Evolutionary conservation across 1,140 invertebrate genomes (phyloP), one percentile per base, ranked within the genome.

Genomic region (Psix sp.): DNA sequence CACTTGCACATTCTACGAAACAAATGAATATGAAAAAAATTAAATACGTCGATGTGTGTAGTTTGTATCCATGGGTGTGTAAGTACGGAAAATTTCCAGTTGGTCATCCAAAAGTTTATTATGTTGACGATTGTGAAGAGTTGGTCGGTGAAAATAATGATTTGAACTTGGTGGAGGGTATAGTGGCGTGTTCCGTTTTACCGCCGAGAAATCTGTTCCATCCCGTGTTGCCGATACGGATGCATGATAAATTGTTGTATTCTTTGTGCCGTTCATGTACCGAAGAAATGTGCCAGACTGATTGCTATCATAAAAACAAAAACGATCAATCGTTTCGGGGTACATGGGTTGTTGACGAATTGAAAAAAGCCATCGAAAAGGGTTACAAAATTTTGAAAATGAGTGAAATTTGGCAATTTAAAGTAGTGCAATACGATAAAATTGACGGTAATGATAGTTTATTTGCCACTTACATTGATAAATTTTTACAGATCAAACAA

Each of bases 361-460:
- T 87, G 4, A 14, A 51, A 26, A 78, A 81, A 52, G 86, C 87
- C 0, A 16, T 83, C 0, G 35, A 78, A 21, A 67, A 67, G 39
- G 83, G 82, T 0, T 87, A 88, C 38, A 60, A 59, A 49, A 71
- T 89, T 20, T 0, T 82, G 3, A 39, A 81, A 11, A 73, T 86
- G 13, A 76, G 63, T 29, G 83, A 88, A 72, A 77, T 87, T 7
- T 87, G 82, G 78, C 62, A 84, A 20, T 84, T 84, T 49, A n/a
- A 80, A 38, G 46, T 63, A 0, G 42, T 26, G 2, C 46, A 51
- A 6, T 70, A 65, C n/a, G 7, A 56, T 18, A 56, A 24, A 52
- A 11, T 24, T 38, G 39, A 40, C 10, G 43, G 43, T 0, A 11
- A 18, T 38, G 35, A 40, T 14, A 40, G 57, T 1, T 43, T 85